These are phyloP conservation scores for Copsychus sechellarum DNA, from an alignment of 2,113 vertebrate genomes.

Conservation along the genomic window DNA sequence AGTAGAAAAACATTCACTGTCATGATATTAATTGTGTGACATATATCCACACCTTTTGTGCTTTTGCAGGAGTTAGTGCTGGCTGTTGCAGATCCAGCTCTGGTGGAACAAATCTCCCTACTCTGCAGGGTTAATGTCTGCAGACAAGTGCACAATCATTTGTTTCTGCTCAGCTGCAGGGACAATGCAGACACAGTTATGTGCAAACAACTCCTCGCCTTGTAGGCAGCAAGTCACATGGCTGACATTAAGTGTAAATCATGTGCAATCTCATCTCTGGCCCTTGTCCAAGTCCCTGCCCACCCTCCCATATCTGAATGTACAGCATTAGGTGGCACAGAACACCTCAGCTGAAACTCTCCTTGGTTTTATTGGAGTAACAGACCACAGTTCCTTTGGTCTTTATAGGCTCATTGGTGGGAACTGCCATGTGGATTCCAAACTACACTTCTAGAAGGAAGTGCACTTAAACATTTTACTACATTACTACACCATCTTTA, in stretches of 20 bases:
- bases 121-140: constrained; percentile 2
- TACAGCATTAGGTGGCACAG: background rate
- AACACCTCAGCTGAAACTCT: background rate
- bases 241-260: background rate
- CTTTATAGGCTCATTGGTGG: background rate
- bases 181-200: constrained; percentile 28
- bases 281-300: background rate
- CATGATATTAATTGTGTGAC: background rate
- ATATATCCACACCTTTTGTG: background rate
- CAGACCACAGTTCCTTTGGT: background rate
- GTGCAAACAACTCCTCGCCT: constrained; percentile 20
- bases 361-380: background rate
- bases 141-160: background rate
- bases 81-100: background rate
- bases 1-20: background rate
- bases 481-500: background rate
- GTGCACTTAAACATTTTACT: background rate
- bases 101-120: background rate
- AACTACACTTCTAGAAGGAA: background rate
- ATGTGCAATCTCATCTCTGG: constrained; percentile 34
- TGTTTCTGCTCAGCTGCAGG: constrained; percentile 15
- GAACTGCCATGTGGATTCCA: background rate
- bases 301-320: background rate
- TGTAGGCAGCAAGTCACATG: constrained; percentile 37
- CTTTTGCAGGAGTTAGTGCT: background rate